phyloP scores from a whole-genome alignment of 2,113 vertebrate genomes.

The Ursus arctos region DNA sequence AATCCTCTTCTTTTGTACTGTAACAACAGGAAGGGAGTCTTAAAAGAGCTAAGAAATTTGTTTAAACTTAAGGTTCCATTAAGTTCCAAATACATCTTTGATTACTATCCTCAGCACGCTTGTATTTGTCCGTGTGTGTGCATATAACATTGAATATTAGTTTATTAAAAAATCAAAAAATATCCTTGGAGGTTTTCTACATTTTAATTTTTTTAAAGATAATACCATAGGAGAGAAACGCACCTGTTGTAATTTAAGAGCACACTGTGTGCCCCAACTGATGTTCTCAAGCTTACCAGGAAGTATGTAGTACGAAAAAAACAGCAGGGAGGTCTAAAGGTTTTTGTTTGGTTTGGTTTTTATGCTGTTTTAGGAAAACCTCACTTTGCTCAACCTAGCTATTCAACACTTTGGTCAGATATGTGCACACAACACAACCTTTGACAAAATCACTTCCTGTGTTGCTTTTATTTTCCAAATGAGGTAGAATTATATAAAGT shows the following conservation, averaged over 20 bases:
- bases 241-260: neutral
- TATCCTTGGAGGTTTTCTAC: neutral
- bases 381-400: neutral
- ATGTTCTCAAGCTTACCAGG: neutral
- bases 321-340: neutral
- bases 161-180: neutral
- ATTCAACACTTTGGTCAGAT: neutral
- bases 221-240: neutral
- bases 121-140: neutral
- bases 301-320: neutral
- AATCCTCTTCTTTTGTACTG: neutral
- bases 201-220: constrained; percentile 14
- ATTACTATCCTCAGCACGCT: neutral
- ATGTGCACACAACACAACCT: neutral
- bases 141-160: neutral
- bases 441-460: neutral
- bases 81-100: neutral
- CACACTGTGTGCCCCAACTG: neutral
- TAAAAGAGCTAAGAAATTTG: neutral
- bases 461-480: constrained; percentile 56
- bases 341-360: neutral
- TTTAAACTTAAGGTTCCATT: neutral
- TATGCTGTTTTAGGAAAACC: neutral
- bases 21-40: neutral
- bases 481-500: neutral